These are phyloP conservation scores for Myotis findleyi DNA, from an alignment of 2,797 vertebrate species.

Conservation along the genomic window DNA sequence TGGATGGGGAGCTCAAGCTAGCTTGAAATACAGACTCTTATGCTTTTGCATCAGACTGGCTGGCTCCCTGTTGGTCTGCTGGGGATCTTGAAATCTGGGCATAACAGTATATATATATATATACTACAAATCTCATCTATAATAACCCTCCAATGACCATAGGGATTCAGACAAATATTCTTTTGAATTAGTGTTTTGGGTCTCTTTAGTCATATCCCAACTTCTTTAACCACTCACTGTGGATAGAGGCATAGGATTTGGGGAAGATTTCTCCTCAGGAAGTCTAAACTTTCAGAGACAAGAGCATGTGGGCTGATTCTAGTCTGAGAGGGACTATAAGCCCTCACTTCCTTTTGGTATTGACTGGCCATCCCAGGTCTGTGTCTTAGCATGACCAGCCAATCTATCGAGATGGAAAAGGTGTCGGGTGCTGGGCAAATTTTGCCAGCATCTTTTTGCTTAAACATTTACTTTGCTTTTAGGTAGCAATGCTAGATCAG, in stretches of 20 bases:
- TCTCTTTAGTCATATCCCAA: background rate
- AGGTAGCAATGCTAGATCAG: background rate
- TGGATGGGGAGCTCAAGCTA: too few relatives aligned
- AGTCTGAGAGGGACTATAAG: background rate
- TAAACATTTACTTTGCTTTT: slow-evolving; percentile 9
- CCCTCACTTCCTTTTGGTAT: background rate
- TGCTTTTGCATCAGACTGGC: too few relatives aligned
- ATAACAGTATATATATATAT: too few relatives aligned
- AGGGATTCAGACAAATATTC: background rate
- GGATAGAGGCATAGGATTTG: background rate
- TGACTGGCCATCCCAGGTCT: background rate
- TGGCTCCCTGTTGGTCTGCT: too few relatives aligned
- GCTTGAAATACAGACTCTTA: too few relatives aligned
- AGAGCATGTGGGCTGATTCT: background rate
- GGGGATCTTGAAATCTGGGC: too few relatives aligned
- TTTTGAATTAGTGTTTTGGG: background rate
- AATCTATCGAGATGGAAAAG: background rate
- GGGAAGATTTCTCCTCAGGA: background rate
- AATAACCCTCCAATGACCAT: background rate
- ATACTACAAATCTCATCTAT: background rate
- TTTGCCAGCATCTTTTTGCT: background rate
- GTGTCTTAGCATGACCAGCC: background rate
- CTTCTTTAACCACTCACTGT: background rate
- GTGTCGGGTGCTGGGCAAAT: background rate
- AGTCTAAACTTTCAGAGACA: background rate